Base-by-base conservation (phyloP, 1,140 invertebrate genomes). In the Probaryconus sp. region DNA sequence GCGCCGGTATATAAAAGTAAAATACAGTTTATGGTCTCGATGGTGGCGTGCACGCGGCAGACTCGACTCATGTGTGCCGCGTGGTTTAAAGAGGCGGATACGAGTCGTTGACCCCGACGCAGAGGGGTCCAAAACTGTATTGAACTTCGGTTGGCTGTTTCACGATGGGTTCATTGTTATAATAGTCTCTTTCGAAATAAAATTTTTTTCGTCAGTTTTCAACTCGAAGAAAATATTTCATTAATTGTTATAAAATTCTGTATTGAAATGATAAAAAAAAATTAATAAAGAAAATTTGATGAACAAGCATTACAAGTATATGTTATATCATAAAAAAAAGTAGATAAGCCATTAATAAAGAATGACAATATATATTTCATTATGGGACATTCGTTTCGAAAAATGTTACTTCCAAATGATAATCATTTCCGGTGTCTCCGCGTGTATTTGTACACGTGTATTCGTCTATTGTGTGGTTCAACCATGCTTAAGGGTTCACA, bases 401-500 rank as follows among this genome's bases (percentile, higher is more conserved):
- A 75, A 69, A 31, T 10, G 30, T 69, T 45, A 31, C 38, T 24
- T 42, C 58, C 38, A 75, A 76, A 70, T 69, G 60, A 76, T 65
- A 70, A 76, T 76, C 73, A 64, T 71, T 76, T 76, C 73, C 73
- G 73, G 73, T 76, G 67, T 70, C 58, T 63, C 21, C 63, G 56
- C 40, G 55, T 58, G 56, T 67, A 38, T 64, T 64, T 43, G 26
- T 60, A 31, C 51, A 53, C 61, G 60, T 58, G 65, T 60, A 33
- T 63, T 55, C 14, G 16, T 45, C 63, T 43, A 71, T 76, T 64
- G 67, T 67, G 61, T 67, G 67, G 60, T 61, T 67, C 50, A 47
- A 61, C 47, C 53, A 60, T 71, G 63, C 28, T 70, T 55, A 42
- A 33, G 48, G 50, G 40, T 76, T 71, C 70, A 61, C 55, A 67